These are phyloP conservation scores for Phycodurus eques DNA, from an alignment of 2,113 vertebrate genomes.

Conservation along the genomic window DNA sequence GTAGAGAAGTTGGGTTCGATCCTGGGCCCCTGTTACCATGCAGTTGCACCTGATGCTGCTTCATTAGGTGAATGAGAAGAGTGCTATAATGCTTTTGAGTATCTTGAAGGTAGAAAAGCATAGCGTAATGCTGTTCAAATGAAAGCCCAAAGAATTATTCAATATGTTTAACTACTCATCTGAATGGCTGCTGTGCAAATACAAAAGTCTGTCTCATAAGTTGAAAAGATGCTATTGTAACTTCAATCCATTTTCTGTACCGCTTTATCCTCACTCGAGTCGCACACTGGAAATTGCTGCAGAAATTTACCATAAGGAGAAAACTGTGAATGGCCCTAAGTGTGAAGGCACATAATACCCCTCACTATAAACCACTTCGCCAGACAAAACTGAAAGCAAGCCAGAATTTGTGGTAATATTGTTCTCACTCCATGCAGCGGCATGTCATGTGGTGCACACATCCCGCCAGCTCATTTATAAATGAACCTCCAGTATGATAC, in stretches of 20 bases:
- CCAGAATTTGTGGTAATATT: constrained; percentile 40
- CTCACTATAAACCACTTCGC: constrained; percentile 25
- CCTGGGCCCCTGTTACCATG: neutral
- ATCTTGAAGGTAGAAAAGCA: neutral
- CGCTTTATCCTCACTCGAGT: too few species aligned
- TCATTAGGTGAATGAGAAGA: neutral
- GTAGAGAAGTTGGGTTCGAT: neutral
- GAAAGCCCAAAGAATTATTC: constrained; percentile 2
- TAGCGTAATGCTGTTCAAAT: neutral
- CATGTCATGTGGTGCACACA: constrained; percentile 60
- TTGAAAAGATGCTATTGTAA: constrained; percentile 9
- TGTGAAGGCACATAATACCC: constrained; percentile 42
- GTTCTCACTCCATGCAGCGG: constrained; percentile 37
- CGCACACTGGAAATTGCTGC: constrained; percentile 29
- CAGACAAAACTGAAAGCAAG: constrained; percentile 20
- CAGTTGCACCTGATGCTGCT: neutral
- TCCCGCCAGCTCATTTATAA: constrained; percentile 74
- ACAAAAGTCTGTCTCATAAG: constrained; percentile 17
- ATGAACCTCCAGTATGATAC: constrained; percentile 74
- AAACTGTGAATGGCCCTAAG: constrained; percentile 32
- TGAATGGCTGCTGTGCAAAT: neutral
- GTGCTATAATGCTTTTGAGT: neutral
- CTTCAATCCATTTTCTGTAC: neutral
- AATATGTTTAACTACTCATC: constrained; percentile 1
- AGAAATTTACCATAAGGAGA: constrained; percentile 7